Evolutionary conservation across 2,888 invertebrate genomes (phyloP).

Genomic region (Tipula lateralis): DNA sequence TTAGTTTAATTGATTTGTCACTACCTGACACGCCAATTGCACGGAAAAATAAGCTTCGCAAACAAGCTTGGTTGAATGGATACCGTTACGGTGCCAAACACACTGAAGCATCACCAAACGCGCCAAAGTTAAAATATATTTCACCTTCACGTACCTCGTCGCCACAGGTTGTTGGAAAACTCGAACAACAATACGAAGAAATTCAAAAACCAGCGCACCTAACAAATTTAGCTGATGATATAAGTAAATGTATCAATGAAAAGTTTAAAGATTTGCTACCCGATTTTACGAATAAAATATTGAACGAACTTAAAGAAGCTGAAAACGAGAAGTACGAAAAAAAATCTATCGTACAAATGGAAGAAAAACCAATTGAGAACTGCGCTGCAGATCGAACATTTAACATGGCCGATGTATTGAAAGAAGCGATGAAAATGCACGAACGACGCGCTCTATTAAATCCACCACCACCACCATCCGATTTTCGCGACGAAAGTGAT

Average conservation of each 20-base stretch:
- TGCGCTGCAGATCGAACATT: slow-evolving; percentile 33
- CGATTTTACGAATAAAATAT: neutral
- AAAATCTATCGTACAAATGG: neutral
- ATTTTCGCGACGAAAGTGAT: neutral
- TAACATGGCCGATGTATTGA: slow-evolving; percentile 35
- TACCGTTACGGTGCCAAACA: slow-evolving; percentile 27
- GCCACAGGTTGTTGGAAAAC: neutral
- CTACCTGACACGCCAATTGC: slow-evolving; percentile 55
- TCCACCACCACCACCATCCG: neutral
- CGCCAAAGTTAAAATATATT: neutral
- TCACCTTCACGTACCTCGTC: neutral
- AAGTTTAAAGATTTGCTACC: slow-evolving; percentile 5
- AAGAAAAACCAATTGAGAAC: neutral
- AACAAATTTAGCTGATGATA: slow-evolving; percentile 27
- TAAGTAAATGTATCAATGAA: slow-evolving; percentile 29
- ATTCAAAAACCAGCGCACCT: neutral
- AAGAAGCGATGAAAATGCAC: slow-evolving; percentile 34
- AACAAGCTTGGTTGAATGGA: slow-evolving; percentile 54
- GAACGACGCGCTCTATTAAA: slow-evolving; percentile 29
- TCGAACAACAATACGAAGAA: neutral
- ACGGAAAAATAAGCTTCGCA: slow-evolving; percentile 53
- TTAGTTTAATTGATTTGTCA: slow-evolving; percentile 52
- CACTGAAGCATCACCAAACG: neutral
- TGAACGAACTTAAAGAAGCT: neutral
- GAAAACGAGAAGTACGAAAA: neutral